Evolutionary conservation across 2,888 invertebrate species (phyloP).

Genomic region (Scaptomyza parva): DNA sequence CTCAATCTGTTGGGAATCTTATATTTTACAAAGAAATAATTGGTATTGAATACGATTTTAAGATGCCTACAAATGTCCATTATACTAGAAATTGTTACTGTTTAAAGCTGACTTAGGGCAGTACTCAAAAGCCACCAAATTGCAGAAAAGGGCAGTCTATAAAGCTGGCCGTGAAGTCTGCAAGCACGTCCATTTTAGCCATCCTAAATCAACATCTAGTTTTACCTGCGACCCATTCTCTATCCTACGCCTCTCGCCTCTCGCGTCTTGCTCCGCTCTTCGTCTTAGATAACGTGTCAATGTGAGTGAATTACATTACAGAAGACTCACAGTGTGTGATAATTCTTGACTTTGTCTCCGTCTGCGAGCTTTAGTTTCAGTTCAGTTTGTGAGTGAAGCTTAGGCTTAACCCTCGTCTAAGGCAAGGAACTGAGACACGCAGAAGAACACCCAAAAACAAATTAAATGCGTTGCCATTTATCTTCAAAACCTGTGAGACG

Average conservation of each 20-base stretch:
- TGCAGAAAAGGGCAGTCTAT: neutral
- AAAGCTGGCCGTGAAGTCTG: slow-evolving; percentile 17
- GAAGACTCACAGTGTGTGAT: slow-evolving; percentile 28
- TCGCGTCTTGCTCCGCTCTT: neutral
- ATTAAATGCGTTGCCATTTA: slow-evolving; percentile 80
- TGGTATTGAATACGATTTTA: too few relatives aligned
- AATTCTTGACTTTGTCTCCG: neutral
- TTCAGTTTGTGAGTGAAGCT: slow-evolving; percentile 9
- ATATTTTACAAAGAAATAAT: too few relatives aligned
- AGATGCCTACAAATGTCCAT: too few relatives aligned
- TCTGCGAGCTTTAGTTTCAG: slow-evolving; percentile 6
- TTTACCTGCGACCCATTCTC: slow-evolving; percentile 9
- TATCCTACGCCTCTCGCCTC: neutral
- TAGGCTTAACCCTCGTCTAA: slow-evolving; percentile 16
- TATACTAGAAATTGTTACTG: too few relatives aligned
- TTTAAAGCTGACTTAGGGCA: neutral
- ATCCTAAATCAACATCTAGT: neutral
- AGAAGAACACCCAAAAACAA: slow-evolving; percentile 80
- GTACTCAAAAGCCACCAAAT: neutral
- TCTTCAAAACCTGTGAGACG: slow-evolving; percentile 64
- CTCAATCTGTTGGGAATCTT: too few relatives aligned
- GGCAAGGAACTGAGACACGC: slow-evolving; percentile 10
- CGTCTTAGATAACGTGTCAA: slow-evolving; percentile 56
- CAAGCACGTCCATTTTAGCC: neutral
- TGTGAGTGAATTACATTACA: slow-evolving; percentile 53